Percentiles rank a stretch among this genome's conserved stretches.
Evolutionary conservation across 1,140 invertebrate genomes (phyloP).

Genomic region (Cyclina sinensis): DNA sequence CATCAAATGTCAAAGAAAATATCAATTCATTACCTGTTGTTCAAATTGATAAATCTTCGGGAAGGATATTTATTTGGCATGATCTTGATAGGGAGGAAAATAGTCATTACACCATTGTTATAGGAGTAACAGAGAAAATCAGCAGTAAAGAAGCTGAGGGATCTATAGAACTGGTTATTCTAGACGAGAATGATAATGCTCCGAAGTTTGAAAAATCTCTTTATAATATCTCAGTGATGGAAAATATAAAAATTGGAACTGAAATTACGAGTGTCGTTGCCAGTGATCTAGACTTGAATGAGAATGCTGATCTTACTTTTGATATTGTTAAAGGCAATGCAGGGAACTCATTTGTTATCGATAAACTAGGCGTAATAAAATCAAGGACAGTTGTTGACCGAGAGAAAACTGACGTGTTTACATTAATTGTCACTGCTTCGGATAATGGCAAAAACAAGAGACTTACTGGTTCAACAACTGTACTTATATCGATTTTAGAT

Average conservation of each 20-base stretch:
- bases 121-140: constrained; percentile 28
- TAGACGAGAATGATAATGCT: constrained; percentile 56
- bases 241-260: constrained; percentile 17
- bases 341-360: constrained; percentile 38
- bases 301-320: constrained; percentile 30
- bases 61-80: constrained; percentile 36
- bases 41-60: constrained; percentile 44
- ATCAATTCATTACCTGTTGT: neutral
- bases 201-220: constrained; percentile 45
- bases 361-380: constrained; percentile 17
- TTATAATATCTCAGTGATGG: constrained; percentile 58
- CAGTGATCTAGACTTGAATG: constrained; percentile 42
- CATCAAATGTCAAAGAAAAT: neutral
- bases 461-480: constrained; percentile 43
- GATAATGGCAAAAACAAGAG: constrained; percentile 12
- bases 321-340: constrained; percentile 14
- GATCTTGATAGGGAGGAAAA: constrained; percentile 48
- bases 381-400: constrained; percentile 7
- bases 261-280: constrained; percentile 5
- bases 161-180: neutral
- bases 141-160: constrained; percentile 19
- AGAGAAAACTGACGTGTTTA: constrained; percentile 5
- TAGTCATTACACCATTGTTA: neutral
- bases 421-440: constrained; percentile 33
- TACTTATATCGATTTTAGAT: constrained; percentile 46